Evolutionary conservation across 2,888 invertebrate genomes (phyloP), one percentile per base, ranked within the genome.

Genomic region (Leuctra nigra): DNA sequence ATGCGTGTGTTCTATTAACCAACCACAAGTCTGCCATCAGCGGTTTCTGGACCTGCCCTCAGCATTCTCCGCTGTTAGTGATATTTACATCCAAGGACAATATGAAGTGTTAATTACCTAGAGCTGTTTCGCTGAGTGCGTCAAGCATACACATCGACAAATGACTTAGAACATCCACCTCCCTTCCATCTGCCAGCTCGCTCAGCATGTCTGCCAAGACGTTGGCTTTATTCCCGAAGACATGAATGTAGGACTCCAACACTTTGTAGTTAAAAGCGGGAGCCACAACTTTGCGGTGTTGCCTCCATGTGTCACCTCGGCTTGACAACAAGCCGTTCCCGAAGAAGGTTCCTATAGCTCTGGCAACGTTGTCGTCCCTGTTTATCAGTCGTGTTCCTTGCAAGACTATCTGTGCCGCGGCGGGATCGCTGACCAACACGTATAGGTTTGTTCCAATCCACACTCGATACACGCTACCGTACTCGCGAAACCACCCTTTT

Each of bases 111-210:
- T n/a, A n/a, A n/a, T 59, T 55, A 13, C 60, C 62, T 44, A 62
- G 41, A 29, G 61, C 58, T 7, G 60, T 61, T 36, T 56, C 59
- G 1, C 60, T 57, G 1, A 62, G 60, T 14, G 60, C 59, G 36
- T 62, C 62, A 56, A 62, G 36, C 4, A 60, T 59, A 4, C 60
- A 60, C 20, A 61, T 48, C 24, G 58, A 54, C 23, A 58, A 47
- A 1, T 44, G 29, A 24, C 39, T 54, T 20, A 41, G 29, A 29
- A 57, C 29, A 36, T 59, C 44, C n/a, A 54, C 54, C 11, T 29
- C 38, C 7, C 9, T 25, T 11, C 54, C 55, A 33, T 52, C 48
- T 7, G 54, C 48, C 13, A 16, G 16, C 13, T 18, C 23, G 13
- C 23, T 13, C 14, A 59, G 20, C 9, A 52, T 54, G 11, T 36